Evolutionary conservation across 2,113 vertebrate genomes (phyloP), one percentile per base, ranked within the genome.

Genomic region (Pachyramphus minor): DNA sequence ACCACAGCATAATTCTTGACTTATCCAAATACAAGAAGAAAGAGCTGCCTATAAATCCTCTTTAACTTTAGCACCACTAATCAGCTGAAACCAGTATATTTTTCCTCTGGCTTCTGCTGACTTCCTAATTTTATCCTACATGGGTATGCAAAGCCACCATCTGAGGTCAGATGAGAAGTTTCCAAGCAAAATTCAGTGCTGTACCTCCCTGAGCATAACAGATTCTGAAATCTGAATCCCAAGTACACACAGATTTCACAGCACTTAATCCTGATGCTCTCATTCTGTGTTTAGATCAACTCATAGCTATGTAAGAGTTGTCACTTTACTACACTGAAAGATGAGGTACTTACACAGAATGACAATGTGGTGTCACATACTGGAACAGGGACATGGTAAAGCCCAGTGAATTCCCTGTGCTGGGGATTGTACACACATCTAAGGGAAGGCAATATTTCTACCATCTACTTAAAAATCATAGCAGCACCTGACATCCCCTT

Each of bases 331-430:
- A 4, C 4, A 37, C 35, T n/a, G 52, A 64, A 87, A 39, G 30
- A 77, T 16, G 25, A 92, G 11, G 35, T 35, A 45, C 60, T 35
- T 33, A n/a, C 3, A 33, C 24, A 68, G 23, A 60, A 66, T 14
- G 55, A 24, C 23, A 31, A 7, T 1, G 3, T 24, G 14, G 30
- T 53, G 25, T 24, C 50, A 53, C 12, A 17, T 35, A 27, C 16
- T 50, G n/a, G 7, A 47, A 45, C 5, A 58, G 14, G 8, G 14
- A 52, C 42, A 22, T 0, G 0, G 47, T 13, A 33, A 75, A 71
- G 56, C n/a, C 37, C 27, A 24, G 39, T 3, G 4, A 75, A 37
- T 55, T 76, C 9, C 35, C 58, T 39, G 39, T 14, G 39, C 72
- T 55, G 59, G 35, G 25, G 30, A 12, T 20, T 76, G 35, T 8